Base-by-base conservation (phyloP, 2,797 vertebrate genomes). In the Rallus crepitans region DNA sequence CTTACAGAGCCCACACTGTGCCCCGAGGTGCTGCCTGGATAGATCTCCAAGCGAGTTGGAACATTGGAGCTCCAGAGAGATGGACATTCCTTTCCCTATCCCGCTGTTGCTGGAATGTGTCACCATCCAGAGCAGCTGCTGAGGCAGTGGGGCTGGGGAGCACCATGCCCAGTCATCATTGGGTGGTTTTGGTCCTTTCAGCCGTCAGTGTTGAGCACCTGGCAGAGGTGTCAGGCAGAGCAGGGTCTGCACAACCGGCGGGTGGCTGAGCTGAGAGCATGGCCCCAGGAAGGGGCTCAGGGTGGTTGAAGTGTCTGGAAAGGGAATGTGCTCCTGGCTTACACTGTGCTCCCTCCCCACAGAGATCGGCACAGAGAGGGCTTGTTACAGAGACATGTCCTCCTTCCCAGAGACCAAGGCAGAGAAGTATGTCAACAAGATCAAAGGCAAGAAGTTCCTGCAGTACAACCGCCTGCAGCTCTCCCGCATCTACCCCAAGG, bases 381-480 rank as follows among this genome's bases (percentile, higher is more conserved):
- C 99, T 88, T 99, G 99, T 95, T 99, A 99, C 98, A 97, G 99
- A 56, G 99, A 99, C 86, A 99, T 99, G 99, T 99, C 99, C 3
- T 99, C 99, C 59, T 99, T 99, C 95, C 99, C 99, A 0, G 99
- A 99, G 98, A 99, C 99, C 94, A 99, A 99, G 97, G 99, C 99
- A 0, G 99, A 99, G 78, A 99, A 99, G 76, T 99, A 99, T 0
- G 99, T 99, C 94, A 99, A 99, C 98, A 99, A 99, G 95, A 98
- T 98, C 94, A 99, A 99, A 96, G 99, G 99, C 90, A 99, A 99
- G 98, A 99, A 98, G 98, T 99, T 99, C 97, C 98, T 99, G 95
- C 99, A 99, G 97, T 99, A 99, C 97, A 99, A 99, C 95, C 98
- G 99, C 11, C 98, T 99, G 72, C 99, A 99, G 98, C 98, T 99